phyloP scores from a whole-genome alignment of 2,797 vertebrate species.

The Coracias cyanogaster region DNA sequence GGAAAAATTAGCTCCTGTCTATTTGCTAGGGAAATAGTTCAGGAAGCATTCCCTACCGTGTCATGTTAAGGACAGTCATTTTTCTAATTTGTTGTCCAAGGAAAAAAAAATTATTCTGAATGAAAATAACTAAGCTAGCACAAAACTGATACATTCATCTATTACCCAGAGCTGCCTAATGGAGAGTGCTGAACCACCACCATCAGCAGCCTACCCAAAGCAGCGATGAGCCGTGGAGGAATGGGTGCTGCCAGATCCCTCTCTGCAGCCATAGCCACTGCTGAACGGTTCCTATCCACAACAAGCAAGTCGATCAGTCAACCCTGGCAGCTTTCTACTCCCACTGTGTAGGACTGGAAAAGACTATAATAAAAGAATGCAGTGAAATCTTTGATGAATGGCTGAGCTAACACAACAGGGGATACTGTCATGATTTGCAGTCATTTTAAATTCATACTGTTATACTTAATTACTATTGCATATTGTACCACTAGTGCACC shows the following conservation, averaged over 20 bases:
- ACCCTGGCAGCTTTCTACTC: background rate
- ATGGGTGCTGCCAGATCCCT: background rate
- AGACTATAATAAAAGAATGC: background rate
- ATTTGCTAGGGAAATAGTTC: background rate
- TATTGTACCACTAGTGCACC: background rate
- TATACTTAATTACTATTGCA: background rate
- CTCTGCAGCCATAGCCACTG: background rate
- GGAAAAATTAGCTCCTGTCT: background rate
- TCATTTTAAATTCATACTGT: background rate
- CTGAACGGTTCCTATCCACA: background rate
- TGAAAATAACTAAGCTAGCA: background rate
- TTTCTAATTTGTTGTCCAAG: background rate
- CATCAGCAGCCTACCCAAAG: background rate
- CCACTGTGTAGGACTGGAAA: background rate
- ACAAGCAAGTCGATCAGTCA: background rate
- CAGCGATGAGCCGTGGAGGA: accelerated
- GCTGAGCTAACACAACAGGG: background rate
- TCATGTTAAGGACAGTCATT: background rate
- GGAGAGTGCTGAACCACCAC: background rate
- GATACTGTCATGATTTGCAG: background rate
- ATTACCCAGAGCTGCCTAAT: background rate
- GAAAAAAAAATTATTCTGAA: background rate
- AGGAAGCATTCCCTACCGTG: background rate
- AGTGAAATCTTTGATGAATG: background rate
- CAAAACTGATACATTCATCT: accelerated